A percentile compares a stretch with the other conserved stretches of the same genome.
Evolutionary conservation across 2,113 vertebrate species (phyloP).

Genomic region (Bufo gargarizans): DNA sequence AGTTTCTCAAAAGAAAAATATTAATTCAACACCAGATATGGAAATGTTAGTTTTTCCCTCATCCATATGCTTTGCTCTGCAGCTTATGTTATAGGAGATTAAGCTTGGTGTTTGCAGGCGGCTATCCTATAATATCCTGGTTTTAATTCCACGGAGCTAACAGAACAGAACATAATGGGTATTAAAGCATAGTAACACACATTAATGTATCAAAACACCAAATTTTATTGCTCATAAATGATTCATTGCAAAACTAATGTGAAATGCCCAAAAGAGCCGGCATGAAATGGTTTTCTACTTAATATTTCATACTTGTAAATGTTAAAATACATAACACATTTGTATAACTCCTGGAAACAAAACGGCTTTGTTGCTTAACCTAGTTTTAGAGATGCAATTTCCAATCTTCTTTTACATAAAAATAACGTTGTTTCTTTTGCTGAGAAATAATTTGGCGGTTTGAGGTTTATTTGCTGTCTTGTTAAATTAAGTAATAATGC

Average conservation of each 20-base stretch:
- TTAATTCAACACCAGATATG: not conserved
- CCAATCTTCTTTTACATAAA: constrained; percentile 13
- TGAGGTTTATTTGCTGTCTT: constrained; percentile 34
- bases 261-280: constrained; percentile 43
- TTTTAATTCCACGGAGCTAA: constrained; percentile 29
- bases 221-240: constrained; percentile 56
- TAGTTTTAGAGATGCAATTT: not conserved
- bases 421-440: constrained; percentile 17
- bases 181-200: constrained; percentile 44
- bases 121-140: constrained; percentile 27
- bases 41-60: not conserved
- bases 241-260: constrained; percentile 54
- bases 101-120: not conserved
- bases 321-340: constrained; percentile 51
- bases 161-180: constrained; percentile 31
- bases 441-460: constrained; percentile 3
- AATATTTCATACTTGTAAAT: constrained; percentile 53
- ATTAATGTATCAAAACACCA: constrained; percentile 57
- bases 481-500: constrained; percentile 27
- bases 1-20: not conserved
- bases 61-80: not conserved
- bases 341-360: constrained; percentile 38
- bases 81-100: constrained; percentile 17
- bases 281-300: constrained; percentile 48
- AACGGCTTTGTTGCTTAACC: constrained; percentile 37